Evolutionary conservation across 2,113 vertebrate genomes (phyloP), one percentile per base, ranked within the genome.

Genomic region (Engraulis encrasicolus): DNA sequence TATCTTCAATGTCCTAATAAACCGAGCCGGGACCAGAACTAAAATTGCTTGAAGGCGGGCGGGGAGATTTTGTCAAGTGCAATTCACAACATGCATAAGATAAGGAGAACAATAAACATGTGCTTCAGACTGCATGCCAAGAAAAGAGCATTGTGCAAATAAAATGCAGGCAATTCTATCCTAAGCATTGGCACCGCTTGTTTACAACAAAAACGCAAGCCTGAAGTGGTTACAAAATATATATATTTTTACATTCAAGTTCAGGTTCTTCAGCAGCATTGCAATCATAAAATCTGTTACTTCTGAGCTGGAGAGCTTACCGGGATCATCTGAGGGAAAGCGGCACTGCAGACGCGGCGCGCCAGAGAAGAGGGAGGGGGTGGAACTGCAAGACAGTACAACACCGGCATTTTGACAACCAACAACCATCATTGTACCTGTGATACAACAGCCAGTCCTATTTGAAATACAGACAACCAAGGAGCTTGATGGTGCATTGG

Each of bases 281-380:
- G 27, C 1, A 71, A 71, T 71, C 27, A 34, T 11, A 71, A 17
- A 71, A 71, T 66, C 11, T 4, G 23, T 34, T 14, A 27, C 9
- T 71, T 71, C 27, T 71, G 11, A 71, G 61, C 61, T 34, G 19
- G 15, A 80, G 2, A 19, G 20, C 66, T 84, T 40, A 84, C 85
- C 88, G 58, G 81, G 85, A 89, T 58, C 84, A 78, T 84, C 77
- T 83, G 83, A 78, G 78, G 36, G 66, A 66, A 49, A 54, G 79
- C 58, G 81, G 40, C 61, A 80, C 36, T 84, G 88, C 83, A 85
- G 82, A 50, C 77, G 45, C 79, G 58, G 79, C 48, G 49, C 45
- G 31, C 34, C 48, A 36, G 38, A 27, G 7, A 78, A 45, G 48
- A 6, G 19, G 34, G 66, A 78, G 49, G 31, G 78, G 79, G 61